A percentile compares a stretch with the other conserved stretches of the same genome.
Conservation (phyloP, 2,113 vertebrate genomes). For the Vimba vimba region DNA sequence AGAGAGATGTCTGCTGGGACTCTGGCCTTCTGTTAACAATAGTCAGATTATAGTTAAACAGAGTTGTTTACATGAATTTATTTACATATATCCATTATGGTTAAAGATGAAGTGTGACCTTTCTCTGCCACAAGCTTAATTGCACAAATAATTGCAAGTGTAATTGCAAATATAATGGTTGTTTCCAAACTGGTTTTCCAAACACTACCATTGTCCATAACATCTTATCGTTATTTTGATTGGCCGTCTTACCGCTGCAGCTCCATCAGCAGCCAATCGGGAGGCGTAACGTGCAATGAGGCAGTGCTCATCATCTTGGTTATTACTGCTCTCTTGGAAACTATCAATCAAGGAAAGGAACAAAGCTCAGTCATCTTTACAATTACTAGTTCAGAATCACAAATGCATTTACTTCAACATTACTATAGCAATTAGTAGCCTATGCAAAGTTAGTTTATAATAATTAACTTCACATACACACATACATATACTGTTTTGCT, state of each 20-base stretch:
- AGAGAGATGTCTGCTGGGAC: conserved; percentile 88
- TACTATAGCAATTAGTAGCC: not conserved
- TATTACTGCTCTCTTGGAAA: conserved; percentile 88
- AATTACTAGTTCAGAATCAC: not conserved
- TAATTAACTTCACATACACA: too few relatives aligned
- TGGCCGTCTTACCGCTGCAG: conserved; percentile 84
- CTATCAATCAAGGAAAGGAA: conserved; percentile 69
- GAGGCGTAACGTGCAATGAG: conserved; percentile 98
- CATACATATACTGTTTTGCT: too few relatives aligned
- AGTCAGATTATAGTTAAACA: not conserved
- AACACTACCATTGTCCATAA: not conserved
- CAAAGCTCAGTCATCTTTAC: conserved; percentile 35
- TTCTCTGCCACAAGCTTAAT: not conserved
- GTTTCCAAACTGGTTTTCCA: not conserved
- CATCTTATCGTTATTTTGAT: not conserved
- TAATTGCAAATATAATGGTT: not conserved
- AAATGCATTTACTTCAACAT: not conserved
- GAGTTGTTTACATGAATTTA: not conserved
- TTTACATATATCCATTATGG: not conserved
- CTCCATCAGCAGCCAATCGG: conserved; percentile 91
- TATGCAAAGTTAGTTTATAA: not conserved
- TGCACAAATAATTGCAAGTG: not conserved
- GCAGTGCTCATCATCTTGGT: conserved; percentile 96
- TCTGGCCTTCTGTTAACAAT: conserved; percentile 77
- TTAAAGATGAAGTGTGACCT: not conserved